These are phyloP conservation scores for Sciurus carolinensis DNA, from an alignment of 2,797 vertebrate species.

Conservation along the genomic window DNA sequence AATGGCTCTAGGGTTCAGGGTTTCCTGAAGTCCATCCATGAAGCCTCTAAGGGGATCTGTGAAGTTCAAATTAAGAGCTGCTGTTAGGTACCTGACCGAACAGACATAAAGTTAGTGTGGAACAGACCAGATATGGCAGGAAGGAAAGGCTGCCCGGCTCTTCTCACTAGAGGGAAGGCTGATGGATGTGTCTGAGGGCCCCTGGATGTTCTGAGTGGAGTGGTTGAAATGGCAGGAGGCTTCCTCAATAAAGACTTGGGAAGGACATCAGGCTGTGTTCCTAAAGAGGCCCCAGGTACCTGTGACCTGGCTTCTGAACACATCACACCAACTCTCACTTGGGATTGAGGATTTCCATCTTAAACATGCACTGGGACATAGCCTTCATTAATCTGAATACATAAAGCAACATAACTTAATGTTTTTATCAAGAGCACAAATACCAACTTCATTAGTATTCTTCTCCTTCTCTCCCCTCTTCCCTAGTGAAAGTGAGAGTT, in stretches of 20 bases:
- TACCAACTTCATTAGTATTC: not conserved
- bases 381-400: constrained; percentile 29
- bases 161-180: not conserved
- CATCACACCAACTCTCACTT: not conserved
- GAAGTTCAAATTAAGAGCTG: not conserved
- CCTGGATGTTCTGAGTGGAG: not conserved
- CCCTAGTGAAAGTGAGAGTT: not conserved
- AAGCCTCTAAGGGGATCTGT: not conserved
- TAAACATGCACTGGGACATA: not conserved
- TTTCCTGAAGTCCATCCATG: not conserved
- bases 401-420: not conserved
- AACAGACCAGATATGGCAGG: not conserved
- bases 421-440: constrained; percentile 28
- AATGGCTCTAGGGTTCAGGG: not conserved
- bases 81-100: not conserved
- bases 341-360: not conserved
- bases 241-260: not conserved
- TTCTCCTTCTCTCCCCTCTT: not conserved
- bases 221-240: not conserved
- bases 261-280: not conserved
- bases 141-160: not conserved
- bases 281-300: not conserved
- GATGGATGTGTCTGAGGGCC: not conserved
- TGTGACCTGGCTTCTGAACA: not conserved
- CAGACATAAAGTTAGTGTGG: not conserved